Evolutionary conservation across 1,140 invertebrate genomes (phyloP).

Genomic region (Halesus radiatus): DNA sequence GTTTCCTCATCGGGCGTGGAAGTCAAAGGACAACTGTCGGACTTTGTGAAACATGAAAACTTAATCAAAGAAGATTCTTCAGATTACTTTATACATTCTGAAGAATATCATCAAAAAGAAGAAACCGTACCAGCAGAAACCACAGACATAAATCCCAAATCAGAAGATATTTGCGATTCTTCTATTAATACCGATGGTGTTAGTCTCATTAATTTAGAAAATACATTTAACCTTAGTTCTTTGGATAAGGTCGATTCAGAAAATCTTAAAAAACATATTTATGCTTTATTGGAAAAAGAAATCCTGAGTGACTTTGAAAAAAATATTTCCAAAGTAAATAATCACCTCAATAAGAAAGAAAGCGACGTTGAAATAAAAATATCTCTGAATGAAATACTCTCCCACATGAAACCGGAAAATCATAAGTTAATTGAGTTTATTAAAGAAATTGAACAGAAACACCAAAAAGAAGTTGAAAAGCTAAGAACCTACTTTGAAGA

Average conservation of each 20-base stretch:
- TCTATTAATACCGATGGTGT: not conserved
- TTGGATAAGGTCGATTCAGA: slow-evolving; percentile 1
- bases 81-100: not conserved
- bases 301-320: slow-evolving; percentile 55
- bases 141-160: not conserved
- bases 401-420: slow-evolving; percentile 69
- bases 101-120: not conserved
- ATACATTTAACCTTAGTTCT: not conserved
- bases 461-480: slow-evolving; percentile 82
- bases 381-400: slow-evolving; percentile 64
- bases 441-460: slow-evolving; percentile 73
- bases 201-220: not conserved
- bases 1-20: slow-evolving; percentile 68
- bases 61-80: slow-evolving; percentile 64
- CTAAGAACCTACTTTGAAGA: slow-evolving; percentile 83
- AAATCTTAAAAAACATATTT: slow-evolving; percentile 30
- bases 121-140: not conserved
- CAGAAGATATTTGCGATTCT: not conserved
- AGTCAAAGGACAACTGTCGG: slow-evolving; percentile 64
- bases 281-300: slow-evolving; percentile 39
- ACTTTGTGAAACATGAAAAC: slow-evolving; percentile 66
- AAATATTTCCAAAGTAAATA: slow-evolving; percentile 51
- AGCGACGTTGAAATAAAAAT: slow-evolving; percentile 65
- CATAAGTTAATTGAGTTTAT: slow-evolving; percentile 69
- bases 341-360: slow-evolving; percentile 58